Percentiles rank a stretch among this genome's conserved stretches.
Evolutionary conservation across 2,797 vertebrate genomes (phyloP).

Genomic region (Coreius guichenoti): DNA sequence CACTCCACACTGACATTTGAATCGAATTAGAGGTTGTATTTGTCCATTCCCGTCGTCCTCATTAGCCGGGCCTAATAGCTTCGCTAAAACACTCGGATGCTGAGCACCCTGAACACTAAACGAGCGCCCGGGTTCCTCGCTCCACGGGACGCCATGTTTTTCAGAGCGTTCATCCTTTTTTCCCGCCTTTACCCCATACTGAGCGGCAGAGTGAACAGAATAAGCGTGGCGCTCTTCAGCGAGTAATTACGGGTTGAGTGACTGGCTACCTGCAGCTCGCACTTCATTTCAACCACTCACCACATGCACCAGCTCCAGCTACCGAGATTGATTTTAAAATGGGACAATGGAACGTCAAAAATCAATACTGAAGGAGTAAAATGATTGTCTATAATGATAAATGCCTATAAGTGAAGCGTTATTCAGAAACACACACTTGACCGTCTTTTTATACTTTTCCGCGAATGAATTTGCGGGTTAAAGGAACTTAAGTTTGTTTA

Average conservation of each 20-base stretch:
- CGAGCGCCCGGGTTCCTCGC: conserved; percentile 74
- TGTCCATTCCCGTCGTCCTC: conserved; percentile 74
- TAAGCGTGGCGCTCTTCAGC: conserved; percentile 76
- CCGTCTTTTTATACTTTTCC: conserved; percentile 47
- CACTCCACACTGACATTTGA: conserved; percentile 77
- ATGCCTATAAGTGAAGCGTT: conserved; percentile 63
- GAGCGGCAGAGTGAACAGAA: conserved; percentile 78
- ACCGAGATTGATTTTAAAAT: conserved; percentile 69
- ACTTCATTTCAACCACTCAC: conserved; percentile 66
- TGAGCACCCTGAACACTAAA: conserved; percentile 68
- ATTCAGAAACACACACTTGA: conserved; percentile 46
- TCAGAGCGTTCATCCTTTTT: conserved; percentile 72
- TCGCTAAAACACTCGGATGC: conserved; percentile 70
- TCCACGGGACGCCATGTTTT: conserved; percentile 75
- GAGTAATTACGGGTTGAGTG: conserved; percentile 81
- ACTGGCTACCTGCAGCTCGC: conserved; percentile 81
- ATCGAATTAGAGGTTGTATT: conserved; percentile 72
- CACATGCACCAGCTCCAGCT: conserved; percentile 42
- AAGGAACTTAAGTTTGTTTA: conserved; percentile 65
- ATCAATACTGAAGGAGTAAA: conserved; percentile 68
- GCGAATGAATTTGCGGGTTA: conserved; percentile 34
- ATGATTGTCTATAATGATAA: conserved; percentile 65
- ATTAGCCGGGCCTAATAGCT: conserved; percentile 77
- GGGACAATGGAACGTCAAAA: conserved; percentile 64
- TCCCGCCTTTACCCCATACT: conserved; percentile 72